These are phyloP conservation scores for Phytoseiulus persimilis DNA, from an alignment of 2,888 invertebrate species.

Conservation along the genomic window DNA sequence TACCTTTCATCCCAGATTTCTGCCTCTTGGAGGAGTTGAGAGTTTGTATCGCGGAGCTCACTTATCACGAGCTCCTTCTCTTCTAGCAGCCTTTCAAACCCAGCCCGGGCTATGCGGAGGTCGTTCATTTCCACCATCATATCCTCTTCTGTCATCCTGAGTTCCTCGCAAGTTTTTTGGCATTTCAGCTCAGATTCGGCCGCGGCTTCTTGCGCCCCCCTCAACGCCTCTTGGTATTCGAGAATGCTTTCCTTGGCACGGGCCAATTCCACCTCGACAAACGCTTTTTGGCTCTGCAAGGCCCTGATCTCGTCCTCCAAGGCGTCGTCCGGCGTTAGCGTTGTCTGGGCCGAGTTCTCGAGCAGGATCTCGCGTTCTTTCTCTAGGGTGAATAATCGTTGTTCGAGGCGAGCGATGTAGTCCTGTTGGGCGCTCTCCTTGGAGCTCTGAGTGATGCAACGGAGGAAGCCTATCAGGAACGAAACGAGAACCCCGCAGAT, in stretches of 20 bases:
- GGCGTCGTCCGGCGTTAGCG: background rate
- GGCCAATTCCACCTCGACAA: background rate
- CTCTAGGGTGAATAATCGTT: background rate
- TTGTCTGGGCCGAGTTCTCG: background rate
- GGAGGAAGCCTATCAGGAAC: background rate
- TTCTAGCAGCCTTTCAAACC: background rate
- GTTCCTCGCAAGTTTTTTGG: background rate
- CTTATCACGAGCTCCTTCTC: background rate
- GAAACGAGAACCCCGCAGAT: background rate
- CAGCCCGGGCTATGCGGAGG: background rate
- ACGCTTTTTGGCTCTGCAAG: background rate
- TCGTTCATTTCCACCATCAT: background rate
- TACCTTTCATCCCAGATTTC: slow-evolving; percentile 27
- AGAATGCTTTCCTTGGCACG: background rate
- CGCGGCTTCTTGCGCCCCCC: background rate
- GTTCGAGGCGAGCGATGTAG: slow-evolving; percentile 34
- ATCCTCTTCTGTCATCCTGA: background rate
- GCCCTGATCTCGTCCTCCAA: background rate
- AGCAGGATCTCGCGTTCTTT: slow-evolving; percentile 21
- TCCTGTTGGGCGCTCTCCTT: slow-evolving; percentile 16
- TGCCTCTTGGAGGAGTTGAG: background rate
- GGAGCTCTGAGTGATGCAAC: slow-evolving; percentile 7
- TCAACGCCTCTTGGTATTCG: background rate
- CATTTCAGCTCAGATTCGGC: background rate
- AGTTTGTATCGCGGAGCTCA: background rate